phyloP scores from a whole-genome alignment of 2,113 vertebrate species.

The Tetrax tetrax region DNA sequence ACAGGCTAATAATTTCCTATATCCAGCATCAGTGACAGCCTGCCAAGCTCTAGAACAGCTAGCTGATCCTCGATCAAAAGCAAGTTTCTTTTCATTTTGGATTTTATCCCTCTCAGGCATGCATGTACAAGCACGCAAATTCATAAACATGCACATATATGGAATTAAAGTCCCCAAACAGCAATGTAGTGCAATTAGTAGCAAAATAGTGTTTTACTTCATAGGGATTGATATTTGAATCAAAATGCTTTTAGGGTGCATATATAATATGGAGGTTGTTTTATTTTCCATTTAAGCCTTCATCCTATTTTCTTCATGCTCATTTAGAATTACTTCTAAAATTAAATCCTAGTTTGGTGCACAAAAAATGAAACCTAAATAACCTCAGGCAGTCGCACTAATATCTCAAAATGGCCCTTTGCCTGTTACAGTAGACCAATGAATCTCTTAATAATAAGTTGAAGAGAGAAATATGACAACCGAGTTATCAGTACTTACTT shows the following conservation, averaged over 20 bases:
- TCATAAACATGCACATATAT: fast-evolving
- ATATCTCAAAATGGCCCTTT: neutral
- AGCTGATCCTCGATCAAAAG: neutral
- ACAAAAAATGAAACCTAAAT: neutral
- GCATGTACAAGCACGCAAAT: neutral
- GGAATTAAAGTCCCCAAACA: neutral
- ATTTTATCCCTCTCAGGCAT: neutral
- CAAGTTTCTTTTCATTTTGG: neutral
- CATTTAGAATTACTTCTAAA: neutral
- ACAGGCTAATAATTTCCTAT: neutral
- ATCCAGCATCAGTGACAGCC: neutral
- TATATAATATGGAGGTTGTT: fast-evolving
- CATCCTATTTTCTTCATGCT: neutral
- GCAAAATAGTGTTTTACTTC: neutral
- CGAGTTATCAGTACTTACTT: neutral
- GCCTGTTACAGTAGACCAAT: neutral
- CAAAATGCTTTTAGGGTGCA: neutral
- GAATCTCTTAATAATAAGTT: neutral
- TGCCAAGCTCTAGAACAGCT: neutral
- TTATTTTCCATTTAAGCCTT: neutral
- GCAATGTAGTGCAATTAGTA: neutral
- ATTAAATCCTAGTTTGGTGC: neutral
- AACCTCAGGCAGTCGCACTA: fast-evolving
- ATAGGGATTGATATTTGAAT: neutral
- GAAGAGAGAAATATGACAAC: neutral